Conservation (phyloP, 2,888 invertebrate species). For the Sminthurinus aureus region DNA sequence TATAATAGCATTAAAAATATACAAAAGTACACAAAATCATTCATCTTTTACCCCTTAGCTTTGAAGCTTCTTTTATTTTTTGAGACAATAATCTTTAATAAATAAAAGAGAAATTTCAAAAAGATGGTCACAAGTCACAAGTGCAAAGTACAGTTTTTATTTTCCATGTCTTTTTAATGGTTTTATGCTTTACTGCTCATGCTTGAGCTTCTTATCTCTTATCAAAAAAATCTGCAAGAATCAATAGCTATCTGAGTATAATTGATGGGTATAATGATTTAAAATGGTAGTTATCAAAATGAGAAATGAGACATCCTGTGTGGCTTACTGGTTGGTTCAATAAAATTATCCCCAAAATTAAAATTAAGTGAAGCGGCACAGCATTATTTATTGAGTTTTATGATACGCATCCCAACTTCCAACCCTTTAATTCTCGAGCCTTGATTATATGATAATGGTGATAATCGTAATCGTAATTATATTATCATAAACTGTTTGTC, state of each 20-base stretch:
- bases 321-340: conserved; percentile 2
- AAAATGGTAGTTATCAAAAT: conserved; percentile 11
- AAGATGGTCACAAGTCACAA: too few relatives aligned
- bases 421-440: neutral
- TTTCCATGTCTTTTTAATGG: neutral
- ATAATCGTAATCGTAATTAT: neutral
- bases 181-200: neutral
- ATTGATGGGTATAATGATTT: conserved; percentile 19
- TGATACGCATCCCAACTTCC: neutral
- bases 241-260: neutral
- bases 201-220: neutral
- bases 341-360: conserved; percentile 8
- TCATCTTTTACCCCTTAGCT: too few relatives aligned
- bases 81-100: too few relatives aligned
- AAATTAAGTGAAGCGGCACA: neutral
- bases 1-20: too few relatives aligned
- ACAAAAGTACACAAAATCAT: too few relatives aligned
- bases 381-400: too few relatives aligned
- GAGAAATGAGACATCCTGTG: conserved; percentile 1
- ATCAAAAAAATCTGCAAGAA: neutral
- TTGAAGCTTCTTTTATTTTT: too few relatives aligned
- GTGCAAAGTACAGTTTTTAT: neutral
- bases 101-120: too few relatives aligned
- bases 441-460: conserved; percentile 8
- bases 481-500: conserved; percentile 10